Evolutionary conservation across 2,113 vertebrate species (phyloP), one percentile per base, ranked within the genome.

Genomic region (Tichodroma muraria): DNA sequence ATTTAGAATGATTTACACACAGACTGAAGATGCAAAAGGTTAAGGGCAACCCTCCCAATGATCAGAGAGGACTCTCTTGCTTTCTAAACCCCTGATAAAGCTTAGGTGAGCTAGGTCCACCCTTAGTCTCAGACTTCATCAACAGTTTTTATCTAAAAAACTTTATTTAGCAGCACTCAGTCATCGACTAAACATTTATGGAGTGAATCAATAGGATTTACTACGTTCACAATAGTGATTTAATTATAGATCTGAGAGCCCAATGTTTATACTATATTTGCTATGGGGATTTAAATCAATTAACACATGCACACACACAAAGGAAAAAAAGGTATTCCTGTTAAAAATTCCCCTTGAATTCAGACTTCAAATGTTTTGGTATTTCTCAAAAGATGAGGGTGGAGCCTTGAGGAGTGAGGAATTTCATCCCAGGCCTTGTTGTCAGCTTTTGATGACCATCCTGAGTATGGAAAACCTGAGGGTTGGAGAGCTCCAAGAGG

Each of bases 351-450:
- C 20, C 20, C 10, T 60, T 25, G 13, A 59, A 4, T 60, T 68
- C 69, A 53, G 30, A 47, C 5, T 33, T 72, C 22, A 65, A 9
- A 57, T 23, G 0, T 33, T 18, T 80, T 50, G 33, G 22, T 27
- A 59, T 65, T 88, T 65, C 59, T 44, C 44, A 50, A 0, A 2
- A 5, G 50, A 17, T 0, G 2, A 57, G 25, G 18, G 31, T 57
- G 33, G 50, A 88, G 31, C 76, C 27, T 50, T 57, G 50, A 64
- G 31, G 31, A 56, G 6, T 42, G 30, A 72, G 35, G 42, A 33
- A 65, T 50, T 88, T 50, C 31, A 65, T 57, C 12, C 35, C 12
- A 64, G 52, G 27, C 22, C 52, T 30, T 50, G 63, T 15, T 49
- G 22, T 20, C 68, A 88, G 68, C 4, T 57, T 65, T 63, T 44